phyloP scores from a whole-genome alignment of 1,140 invertebrate genomes.

The Antheraea pernyi region DNA sequence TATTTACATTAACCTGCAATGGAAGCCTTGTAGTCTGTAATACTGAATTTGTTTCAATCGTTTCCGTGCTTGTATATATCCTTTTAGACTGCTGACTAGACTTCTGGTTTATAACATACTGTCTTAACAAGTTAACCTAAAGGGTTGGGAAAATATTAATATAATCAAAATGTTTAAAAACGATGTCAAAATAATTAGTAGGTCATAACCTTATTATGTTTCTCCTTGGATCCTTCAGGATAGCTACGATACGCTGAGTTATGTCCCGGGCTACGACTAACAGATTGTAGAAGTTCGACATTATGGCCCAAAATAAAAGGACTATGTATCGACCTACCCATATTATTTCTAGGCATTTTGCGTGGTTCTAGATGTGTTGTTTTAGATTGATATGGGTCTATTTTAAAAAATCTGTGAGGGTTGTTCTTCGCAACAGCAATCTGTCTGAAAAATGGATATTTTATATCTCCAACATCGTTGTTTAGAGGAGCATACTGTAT shows the following conservation, averaged over 20 bases:
- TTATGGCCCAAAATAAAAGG: slow-evolving; percentile 18
- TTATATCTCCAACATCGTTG: neutral
- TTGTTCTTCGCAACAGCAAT: neutral
- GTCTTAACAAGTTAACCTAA: neutral
- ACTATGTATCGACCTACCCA: neutral
- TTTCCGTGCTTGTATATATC: neutral
- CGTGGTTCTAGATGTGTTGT: slow-evolving; percentile 7
- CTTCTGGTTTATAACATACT: neutral
- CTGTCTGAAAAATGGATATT: neutral
- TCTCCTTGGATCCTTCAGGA: slow-evolving; percentile 3
- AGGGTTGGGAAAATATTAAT: neutral
- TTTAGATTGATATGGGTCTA: neutral
- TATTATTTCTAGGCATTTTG: neutral
- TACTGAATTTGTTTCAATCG: neutral
- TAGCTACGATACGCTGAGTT: slow-evolving; percentile 26
- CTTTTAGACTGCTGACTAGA: neutral
- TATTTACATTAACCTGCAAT: neutral
- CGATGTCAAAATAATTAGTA: neutral
- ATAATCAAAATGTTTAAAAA: slow-evolving; percentile 2
- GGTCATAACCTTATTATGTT: slow-evolving; percentile 18
- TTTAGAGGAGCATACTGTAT: slow-evolving; percentile 8
- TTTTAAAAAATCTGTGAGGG: neutral
- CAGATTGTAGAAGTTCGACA: slow-evolving; percentile 20
- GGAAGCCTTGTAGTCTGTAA: neutral
- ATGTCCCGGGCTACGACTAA: slow-evolving; percentile 21